phyloP scores from a whole-genome alignment of 2,113 vertebrate genomes.

The Amblyopsis rosae region DNA sequence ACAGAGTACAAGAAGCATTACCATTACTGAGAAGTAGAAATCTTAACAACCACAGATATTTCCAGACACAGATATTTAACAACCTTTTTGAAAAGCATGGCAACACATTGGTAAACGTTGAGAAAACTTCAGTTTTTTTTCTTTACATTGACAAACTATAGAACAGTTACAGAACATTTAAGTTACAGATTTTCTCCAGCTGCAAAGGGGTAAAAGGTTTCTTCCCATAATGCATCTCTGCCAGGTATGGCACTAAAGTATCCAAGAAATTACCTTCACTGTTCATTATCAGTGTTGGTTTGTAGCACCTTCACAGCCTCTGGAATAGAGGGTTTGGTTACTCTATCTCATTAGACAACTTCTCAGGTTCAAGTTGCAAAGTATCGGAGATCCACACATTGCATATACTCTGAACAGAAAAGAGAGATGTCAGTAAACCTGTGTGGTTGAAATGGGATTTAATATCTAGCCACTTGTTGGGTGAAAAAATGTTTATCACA shows the following conservation, averaged over 20 bases:
- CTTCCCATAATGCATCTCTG: conserved; percentile 15
- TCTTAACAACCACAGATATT: conserved; percentile 36
- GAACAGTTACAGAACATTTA: conserved; percentile 44
- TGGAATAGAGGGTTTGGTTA: no score
- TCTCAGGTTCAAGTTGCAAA: no score
- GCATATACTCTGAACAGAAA: no score
- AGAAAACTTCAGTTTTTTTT: conserved; percentile 34
- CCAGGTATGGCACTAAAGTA: neutral
- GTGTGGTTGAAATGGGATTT: no score
- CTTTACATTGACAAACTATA: conserved; percentile 49
- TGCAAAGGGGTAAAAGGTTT: conserved; percentile 20
- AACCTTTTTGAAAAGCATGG: conserved; percentile 33
- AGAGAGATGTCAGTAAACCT: no score
- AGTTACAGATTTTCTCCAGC: conserved; percentile 34
- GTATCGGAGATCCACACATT: no score
- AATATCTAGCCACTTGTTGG: neutral
- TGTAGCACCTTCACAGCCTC: conserved; percentile 17
- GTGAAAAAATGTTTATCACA: neutral
- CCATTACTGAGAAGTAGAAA: conserved; percentile 45
- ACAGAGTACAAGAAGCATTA: conserved; percentile 34
- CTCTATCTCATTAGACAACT: no score
- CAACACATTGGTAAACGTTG: conserved; percentile 25
- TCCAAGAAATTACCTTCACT: neutral
- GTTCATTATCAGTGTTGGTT: neutral
- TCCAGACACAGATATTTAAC: conserved; percentile 41